These are phyloP conservation scores for Buceros bicornis DNA, from an alignment of 2,797 vertebrate species.

Conservation along the genomic window DNA sequence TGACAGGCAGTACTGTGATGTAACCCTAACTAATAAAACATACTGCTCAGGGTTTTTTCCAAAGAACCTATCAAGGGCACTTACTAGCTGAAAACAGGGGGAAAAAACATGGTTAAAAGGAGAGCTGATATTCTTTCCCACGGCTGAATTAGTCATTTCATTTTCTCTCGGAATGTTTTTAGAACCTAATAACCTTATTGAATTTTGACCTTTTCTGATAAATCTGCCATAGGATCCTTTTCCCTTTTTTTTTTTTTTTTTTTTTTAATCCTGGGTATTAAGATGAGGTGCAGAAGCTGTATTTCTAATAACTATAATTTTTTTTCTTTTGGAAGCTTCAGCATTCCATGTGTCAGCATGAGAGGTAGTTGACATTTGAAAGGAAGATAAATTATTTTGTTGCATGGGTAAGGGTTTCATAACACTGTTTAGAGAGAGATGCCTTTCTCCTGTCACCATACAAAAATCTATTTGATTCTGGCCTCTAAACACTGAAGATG, in stretches of 20 bases:
- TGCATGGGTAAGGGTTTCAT: neutral
- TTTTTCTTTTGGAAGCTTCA: neutral
- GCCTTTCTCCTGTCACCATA: neutral
- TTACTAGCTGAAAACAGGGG: neutral
- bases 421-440: neutral
- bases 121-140: neutral
- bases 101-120: neutral
- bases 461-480: neutral
- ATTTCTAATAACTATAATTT: neutral
- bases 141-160: neutral
- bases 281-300: neutral
- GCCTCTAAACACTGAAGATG: neutral
- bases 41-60: neutral
- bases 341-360: neutral
- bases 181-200: neutral
- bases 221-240: neutral
- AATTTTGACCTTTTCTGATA: neutral
- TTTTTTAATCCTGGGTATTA: neutral
- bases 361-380: neutral
- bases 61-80: neutral
- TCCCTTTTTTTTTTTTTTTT: neutral
- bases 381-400: neutral
- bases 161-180: neutral
- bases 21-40: slow-evolving; percentile 16
- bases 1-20: neutral